Percentiles rank a stretch among this genome's conserved stretches.
Conservation (phyloP, 2,113 vertebrate species). For the Xerus inauris region DNA sequence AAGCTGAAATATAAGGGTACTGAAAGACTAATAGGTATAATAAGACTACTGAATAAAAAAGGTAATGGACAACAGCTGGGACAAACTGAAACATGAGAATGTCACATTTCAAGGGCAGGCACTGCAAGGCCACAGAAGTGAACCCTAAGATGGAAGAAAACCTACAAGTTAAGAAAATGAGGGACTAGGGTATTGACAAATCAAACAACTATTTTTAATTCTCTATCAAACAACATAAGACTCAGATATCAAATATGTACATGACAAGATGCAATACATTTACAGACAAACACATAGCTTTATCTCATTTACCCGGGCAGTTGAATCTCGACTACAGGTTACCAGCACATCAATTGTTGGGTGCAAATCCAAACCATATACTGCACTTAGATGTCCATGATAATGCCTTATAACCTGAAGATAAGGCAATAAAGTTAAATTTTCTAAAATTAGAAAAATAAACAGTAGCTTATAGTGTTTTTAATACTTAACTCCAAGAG, state of each 20-base stretch:
- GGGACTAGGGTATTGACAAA: neutral
- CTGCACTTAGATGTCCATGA: conserved; percentile 97
- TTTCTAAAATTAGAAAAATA: neutral
- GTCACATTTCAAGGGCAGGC: neutral
- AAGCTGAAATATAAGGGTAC: neutral
- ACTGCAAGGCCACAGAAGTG: neutral
- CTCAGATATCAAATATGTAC: neutral
- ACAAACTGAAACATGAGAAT: accelerated
- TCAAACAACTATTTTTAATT: neutral
- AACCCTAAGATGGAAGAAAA: neutral
- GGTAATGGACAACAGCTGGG: neutral
- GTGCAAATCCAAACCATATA: conserved; percentile 96
- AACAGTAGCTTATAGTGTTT: neutral
- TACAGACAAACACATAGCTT: neutral
- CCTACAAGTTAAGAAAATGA: neutral
- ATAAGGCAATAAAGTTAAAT: neutral
- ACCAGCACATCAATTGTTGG: conserved; percentile 97
- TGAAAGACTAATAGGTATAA: neutral
- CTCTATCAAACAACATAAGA: neutral
- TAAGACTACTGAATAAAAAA: neutral
- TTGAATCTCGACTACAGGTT: conserved; percentile 97
- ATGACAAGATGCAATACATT: neutral
- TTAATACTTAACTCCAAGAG: neutral
- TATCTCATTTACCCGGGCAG: conserved; percentile 91
- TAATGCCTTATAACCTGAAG: conserved; percentile 97